Evolutionary conservation across 2,797 vertebrate genomes (phyloP), one percentile per base, ranked within the genome.

Genomic region (Clarias pachynema): DNA sequence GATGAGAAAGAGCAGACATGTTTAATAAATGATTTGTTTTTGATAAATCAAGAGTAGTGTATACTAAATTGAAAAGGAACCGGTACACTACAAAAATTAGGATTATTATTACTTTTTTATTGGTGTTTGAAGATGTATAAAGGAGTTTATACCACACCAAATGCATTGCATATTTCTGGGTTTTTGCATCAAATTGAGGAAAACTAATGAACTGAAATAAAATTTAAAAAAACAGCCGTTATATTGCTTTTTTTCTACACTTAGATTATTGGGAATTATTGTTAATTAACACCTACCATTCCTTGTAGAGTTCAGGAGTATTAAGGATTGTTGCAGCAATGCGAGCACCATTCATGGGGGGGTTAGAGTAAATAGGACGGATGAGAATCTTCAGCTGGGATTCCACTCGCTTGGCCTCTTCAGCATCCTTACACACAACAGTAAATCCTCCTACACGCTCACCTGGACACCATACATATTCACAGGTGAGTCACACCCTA

Each of bases 341-440:
- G 83, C 98, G 96, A 20, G 98, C 98, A 2, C 98, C 98, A 0
- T 98, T 98, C 91, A 99, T 60, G 0, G 98, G 98, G 0, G 98
- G 98, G 92, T 99, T 99, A 90, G 98, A 99, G 90, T 99, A 99
- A 94, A 99, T 97, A 87, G 98, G 98, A 15, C 98, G 96, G 91
- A 99, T 98, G 77, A 99, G 95, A 90, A 99, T 99, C 94, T 99
- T 99, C 81, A 99, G 92, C 89, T 99, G 98, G 0, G 98, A 99
- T 86, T 99, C 98, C 0, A 99, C 98, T 75, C 97, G 94, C 92
- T 98, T 99, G 78, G 98, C 97, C 91, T 99, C 98, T 1, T 99
- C 97, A 0, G 92, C 87, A 0, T 98, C 97, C 0, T 93, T 95
- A 91, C 98, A 99, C 89, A 99, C 91, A 68, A 99, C 92, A 0